Conservation (phyloP, 53 echinoderm and acorn worm species). For the Holothuria leucospilota region DNA sequence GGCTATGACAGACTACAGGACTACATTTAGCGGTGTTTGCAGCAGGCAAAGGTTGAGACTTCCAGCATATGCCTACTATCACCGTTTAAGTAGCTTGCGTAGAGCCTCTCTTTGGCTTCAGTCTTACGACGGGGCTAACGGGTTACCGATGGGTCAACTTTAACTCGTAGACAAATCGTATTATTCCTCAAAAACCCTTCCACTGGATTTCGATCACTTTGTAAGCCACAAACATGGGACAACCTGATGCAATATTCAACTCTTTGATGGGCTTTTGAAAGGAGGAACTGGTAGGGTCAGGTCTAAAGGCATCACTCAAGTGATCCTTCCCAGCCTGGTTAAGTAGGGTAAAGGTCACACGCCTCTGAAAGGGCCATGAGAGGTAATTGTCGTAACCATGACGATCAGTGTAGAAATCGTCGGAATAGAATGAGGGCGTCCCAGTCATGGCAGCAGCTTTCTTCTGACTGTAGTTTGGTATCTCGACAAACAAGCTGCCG, state of each 20-base stretch:
- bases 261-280: conserved; percentile 68
- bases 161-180: conserved; percentile 30
- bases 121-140: too few species aligned
- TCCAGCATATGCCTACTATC: too few species aligned
- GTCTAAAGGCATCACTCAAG: conserved; percentile 70
- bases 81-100: too few species aligned
- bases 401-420: conserved; percentile 20
- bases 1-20: too few species aligned
- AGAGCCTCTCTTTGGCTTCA: too few species aligned
- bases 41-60: too few species aligned
- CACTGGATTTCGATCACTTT: conserved; percentile 39
- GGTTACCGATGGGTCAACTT: neutral
- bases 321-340: conserved; percentile 48
- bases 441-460: conserved; percentile 11
- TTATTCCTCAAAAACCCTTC: conserved; percentile 28
- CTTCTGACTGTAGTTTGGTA: conserved; percentile 10
- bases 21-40: too few species aligned
- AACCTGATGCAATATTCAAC: conserved; percentile 86
- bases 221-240: conserved; percentile 73
- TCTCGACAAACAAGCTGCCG: conserved; percentile 29
- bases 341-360: conserved; percentile 41
- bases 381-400: conserved; percentile 36
- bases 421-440: conserved; percentile 22
- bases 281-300: conserved; percentile 64
- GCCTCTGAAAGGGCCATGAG: conserved; percentile 30